phyloP scores from a whole-genome alignment of 2,797 vertebrate species.

The Sebastes hubbsi region DNA sequence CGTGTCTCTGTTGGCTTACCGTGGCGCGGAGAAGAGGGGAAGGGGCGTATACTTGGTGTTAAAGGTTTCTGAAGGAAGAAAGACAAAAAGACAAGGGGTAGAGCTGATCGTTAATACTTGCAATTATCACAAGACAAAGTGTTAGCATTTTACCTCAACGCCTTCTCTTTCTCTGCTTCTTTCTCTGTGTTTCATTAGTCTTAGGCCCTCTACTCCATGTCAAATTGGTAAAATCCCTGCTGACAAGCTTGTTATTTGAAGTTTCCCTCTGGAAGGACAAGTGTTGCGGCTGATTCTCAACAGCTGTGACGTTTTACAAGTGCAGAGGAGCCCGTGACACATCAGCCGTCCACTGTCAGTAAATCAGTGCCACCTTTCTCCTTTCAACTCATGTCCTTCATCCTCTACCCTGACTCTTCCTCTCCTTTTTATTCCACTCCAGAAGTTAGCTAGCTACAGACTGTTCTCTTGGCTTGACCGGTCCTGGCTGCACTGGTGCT shows the following conservation, averaged over 20 bases:
- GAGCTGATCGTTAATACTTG: constrained; percentile 8
- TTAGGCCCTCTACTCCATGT: background rate
- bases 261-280: constrained; percentile 36
- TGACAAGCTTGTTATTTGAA: constrained; percentile 38
- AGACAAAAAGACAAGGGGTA: constrained; percentile 34
- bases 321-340: constrained; percentile 18
- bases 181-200: constrained; percentile 4
- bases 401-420: constrained; percentile 19
- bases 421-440: constrained; percentile 42
- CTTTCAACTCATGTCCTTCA: constrained; percentile 26
- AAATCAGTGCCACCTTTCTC: constrained; percentile 52
- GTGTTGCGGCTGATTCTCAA: constrained; percentile 36
- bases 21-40: constrained; percentile 50
- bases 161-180: background rate
- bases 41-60: constrained; percentile 21
- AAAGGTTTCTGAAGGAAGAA: constrained; percentile 64
- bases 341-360: constrained; percentile 24
- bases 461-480: constrained; percentile 51
- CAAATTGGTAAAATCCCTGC: constrained; percentile 14
- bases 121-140: background rate
- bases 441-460: constrained; percentile 52
- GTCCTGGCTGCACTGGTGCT: constrained; percentile 51
- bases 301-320: constrained; percentile 57
- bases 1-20: constrained; percentile 66
- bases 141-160: background rate